Base-by-base conservation (phyloP, 2,113 vertebrate genomes). In the Tyrannus savana region DNA sequence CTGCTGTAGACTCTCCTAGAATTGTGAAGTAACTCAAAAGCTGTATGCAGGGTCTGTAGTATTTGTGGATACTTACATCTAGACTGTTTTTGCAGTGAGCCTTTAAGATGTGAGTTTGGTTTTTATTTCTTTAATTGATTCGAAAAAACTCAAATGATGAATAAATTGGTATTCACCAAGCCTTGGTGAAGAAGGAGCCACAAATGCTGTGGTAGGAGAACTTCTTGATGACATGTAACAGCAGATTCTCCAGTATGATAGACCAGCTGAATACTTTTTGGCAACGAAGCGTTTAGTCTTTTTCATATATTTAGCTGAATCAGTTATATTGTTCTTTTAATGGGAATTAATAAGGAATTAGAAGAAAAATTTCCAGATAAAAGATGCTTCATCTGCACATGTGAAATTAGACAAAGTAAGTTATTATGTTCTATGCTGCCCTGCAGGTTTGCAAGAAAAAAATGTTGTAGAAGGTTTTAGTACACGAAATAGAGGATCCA, bases 401-500 rank as follows among this genome's bases (percentile, higher is more conserved):
- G 25, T 9, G 28, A 2, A 84, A 42, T 16, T 16, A 17, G 4
- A 12, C 30, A 37, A 44, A 35, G 5, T 10, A 10, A 63, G 5
- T 63, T 81, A 37, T 3, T 74, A 12, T 52, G 9, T 89, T 25
- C 28, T 87, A 0, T 69, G 33, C 13, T 89, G 25, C 91, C 24
- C 63, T 93, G 25, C 39, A 97, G 97, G 95, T 49, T 97, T 90
- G 96, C 97, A 95, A 93, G 97, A 95, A 63, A 68, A 62, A 52
- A 94, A 49, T 0, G 3, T 15, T 11, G n/a, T 46, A 27, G 92
- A 90, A 88, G 84, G 81, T 72, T 53, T 28, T 81, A 28, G 42
- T 23, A 21, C 49, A 7, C 79, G 50, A 92, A 96, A 63, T 39
- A 97, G 91, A 52, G 60, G 84, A 46, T 90, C 92, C 84, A 67